A percentile compares a stretch with the other conserved stretches of the same genome.
These are phyloP conservation scores for Galeopterus variegatus DNA, from an alignment of 2,113 vertebrate genomes.

Conservation along the genomic window DNA sequence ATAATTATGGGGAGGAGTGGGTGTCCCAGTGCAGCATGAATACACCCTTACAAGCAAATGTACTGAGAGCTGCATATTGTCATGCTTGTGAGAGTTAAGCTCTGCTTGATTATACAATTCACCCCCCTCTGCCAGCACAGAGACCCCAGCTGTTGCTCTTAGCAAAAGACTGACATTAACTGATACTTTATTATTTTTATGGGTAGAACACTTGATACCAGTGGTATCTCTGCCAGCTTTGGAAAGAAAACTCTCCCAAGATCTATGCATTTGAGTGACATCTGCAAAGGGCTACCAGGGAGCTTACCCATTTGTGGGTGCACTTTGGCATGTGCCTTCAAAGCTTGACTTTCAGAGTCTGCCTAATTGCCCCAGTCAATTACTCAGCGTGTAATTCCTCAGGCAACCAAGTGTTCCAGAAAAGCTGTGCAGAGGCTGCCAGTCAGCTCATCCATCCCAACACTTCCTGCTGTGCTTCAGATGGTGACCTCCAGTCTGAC, in stretches of 20 bases:
- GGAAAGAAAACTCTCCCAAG: conserved; percentile 57
- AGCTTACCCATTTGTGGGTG: not conserved
- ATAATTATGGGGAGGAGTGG: not conserved
- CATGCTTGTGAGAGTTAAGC: conserved; percentile 2
- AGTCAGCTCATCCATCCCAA: not conserved
- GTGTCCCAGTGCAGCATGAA: not conserved
- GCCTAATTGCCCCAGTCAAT: conserved; percentile 46
- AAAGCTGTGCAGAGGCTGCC: conserved; percentile 43
- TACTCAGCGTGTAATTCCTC: conserved; percentile 3
- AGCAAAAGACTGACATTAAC: conserved; percentile 69
- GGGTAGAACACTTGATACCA: conserved; percentile 66
- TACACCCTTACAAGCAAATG: not conserved
- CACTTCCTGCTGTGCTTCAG: conserved; percentile 21
- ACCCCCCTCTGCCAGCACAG: conserved; percentile 45
- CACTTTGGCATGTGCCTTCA: not conserved
- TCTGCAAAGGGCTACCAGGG: conserved; percentile 20
- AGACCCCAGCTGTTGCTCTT: conserved; percentile 73
- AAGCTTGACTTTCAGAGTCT: conserved; percentile 35
- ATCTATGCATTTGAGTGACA: conserved; percentile 63
- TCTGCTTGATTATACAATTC: conserved; percentile 62
- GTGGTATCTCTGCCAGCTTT: conserved; percentile 60
- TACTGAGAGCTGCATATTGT: not conserved
- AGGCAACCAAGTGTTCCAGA: conserved; percentile 38
- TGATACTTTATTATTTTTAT: conserved; percentile 72
- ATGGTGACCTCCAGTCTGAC: not conserved